Percentiles rank a stretch among this genome's conserved stretches.
phyloP scores from a whole-genome alignment of 2,113 vertebrate genomes.

The Gymnorhina tibicen region DNA sequence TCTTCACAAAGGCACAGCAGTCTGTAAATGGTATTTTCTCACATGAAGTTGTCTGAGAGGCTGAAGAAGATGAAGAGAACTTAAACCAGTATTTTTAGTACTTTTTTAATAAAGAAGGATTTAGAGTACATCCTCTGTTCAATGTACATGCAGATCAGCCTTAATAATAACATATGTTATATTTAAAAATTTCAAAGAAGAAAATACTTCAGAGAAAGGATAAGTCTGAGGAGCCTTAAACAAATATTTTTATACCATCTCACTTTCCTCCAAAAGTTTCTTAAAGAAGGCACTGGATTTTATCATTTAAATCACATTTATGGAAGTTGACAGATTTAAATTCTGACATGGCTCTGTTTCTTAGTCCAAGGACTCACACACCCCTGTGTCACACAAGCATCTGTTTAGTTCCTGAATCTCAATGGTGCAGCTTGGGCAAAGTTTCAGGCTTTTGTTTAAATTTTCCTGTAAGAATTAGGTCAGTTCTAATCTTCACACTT shows the following conservation, averaged over 20 bases:
- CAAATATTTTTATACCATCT: not conserved
- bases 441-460: slow-evolving; percentile 18
- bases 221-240: slow-evolving; percentile 8
- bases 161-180: not conserved
- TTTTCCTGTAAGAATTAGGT: slow-evolving; percentile 34
- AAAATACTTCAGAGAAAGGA: slow-evolving; percentile 10
- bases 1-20: not conserved
- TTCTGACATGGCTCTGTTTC: not conserved
- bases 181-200: slow-evolving; percentile 49
- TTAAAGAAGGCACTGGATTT: not conserved
- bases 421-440: not conserved
- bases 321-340: not conserved
- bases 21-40: slow-evolving; percentile 10
- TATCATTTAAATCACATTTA: not conserved
- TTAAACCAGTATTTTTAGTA: not conserved
- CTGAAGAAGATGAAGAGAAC: not conserved
- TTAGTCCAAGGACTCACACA: not conserved
- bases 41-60: slow-evolving; percentile 4
- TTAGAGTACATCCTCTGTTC: not conserved
- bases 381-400: not conserved
- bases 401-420: not conserved
- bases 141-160: slow-evolving; percentile 35
- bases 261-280: not conserved
- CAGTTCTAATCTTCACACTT: slow-evolving; percentile 22
- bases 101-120: slow-evolving; percentile 28